Base-by-base conservation (phyloP, 1,140 invertebrate genomes). In the Lanistes nyassanus region DNA sequence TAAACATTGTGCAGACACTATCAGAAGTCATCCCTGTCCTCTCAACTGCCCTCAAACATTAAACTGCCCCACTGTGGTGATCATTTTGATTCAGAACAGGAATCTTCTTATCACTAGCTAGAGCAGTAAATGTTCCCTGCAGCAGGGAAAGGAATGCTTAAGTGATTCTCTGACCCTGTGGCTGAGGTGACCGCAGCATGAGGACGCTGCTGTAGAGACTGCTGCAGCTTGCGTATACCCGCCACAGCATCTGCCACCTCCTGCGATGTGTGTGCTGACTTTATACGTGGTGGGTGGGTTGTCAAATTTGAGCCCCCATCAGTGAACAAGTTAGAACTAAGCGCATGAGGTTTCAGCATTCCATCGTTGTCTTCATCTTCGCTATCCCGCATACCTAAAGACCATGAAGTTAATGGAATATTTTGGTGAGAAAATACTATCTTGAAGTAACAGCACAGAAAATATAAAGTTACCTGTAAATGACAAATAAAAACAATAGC, bases 241-340 rank as follows among this genome's bases (percentile, higher is more conserved):
- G 84, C 80, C 72, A 85, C 79, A 73, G 83, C 81, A 64, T 79
- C 81, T 65, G 79, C 79, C 26, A 82, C 77, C 51, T 85, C 84
- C 39, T 83, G 79, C 26, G 77, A 75, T 13, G 78, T 75, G 31
- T 80, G 80, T 4, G 80, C 82, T 23, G 82, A 81, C 73, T 83
- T 80, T 26, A 82, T 80, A n/a, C 81, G 56, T 7, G 80, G 79
- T 23, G 69, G 64, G n/a, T 68, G 67, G 19, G 74, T 37, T 19
- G 68, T 36, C 26, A 29, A 73, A 19, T 47, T 70, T 39, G 81
- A 79, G n/a, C 80, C 80, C 37, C 80, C 58, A 47, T 83, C 81
- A 62, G 81, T 73, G 34, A 79, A 74, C 9, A 78, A 76, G 16
- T 79, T 77, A 2, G 37, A 67, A 42, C 67, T 39, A 58, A 58